Evolutionary conservation across 2,797 vertebrate species (phyloP).

Genomic region (Anabas testudineus): DNA sequence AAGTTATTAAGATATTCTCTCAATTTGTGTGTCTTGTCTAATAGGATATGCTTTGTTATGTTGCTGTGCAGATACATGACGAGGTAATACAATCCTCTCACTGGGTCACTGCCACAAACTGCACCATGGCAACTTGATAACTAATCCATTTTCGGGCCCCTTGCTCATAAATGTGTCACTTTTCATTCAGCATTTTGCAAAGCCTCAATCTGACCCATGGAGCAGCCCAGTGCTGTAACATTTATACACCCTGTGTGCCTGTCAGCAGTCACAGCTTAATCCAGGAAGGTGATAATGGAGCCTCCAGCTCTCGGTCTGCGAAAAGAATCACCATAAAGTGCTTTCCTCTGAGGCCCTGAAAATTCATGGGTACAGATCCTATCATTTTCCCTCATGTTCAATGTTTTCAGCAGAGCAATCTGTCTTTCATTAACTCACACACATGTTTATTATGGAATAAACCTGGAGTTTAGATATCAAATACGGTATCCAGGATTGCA

Average conservation of each 20-base stretch:
- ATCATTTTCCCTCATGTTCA: slow-evolving; percentile 64
- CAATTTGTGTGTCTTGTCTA: too few species aligned
- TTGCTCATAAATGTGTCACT: slow-evolving; percentile 45
- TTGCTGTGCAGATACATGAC: too few species aligned
- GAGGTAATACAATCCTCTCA: too few species aligned
- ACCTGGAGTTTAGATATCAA: slow-evolving; percentile 25
- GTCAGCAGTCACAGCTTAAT: slow-evolving; percentile 66
- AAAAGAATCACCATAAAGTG: slow-evolving; percentile 76
- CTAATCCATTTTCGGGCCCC: neutral
- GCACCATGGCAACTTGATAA: slow-evolving; percentile 9
- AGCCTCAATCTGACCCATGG: slow-evolving; percentile 37
- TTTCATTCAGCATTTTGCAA: slow-evolving; percentile 26
- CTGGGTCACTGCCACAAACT: neutral
- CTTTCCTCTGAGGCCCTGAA: slow-evolving; percentile 39
- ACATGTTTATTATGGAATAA: slow-evolving; percentile 55
- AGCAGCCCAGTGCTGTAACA: slow-evolving; percentile 32
- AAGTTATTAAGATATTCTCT: too few species aligned
- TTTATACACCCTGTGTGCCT: slow-evolving; percentile 55
- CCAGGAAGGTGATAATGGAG: slow-evolving; percentile 73
- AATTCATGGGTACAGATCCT: slow-evolving; percentile 64
- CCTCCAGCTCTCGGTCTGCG: slow-evolving; percentile 67
- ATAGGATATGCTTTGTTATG: too few species aligned
- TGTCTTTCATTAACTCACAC: slow-evolving; percentile 69
- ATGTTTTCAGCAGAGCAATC: slow-evolving; percentile 73
- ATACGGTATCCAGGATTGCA: slow-evolving; percentile 2